Conservation (phyloP, 2,113 vertebrate species). For the Falcunculus frontatus region DNA sequence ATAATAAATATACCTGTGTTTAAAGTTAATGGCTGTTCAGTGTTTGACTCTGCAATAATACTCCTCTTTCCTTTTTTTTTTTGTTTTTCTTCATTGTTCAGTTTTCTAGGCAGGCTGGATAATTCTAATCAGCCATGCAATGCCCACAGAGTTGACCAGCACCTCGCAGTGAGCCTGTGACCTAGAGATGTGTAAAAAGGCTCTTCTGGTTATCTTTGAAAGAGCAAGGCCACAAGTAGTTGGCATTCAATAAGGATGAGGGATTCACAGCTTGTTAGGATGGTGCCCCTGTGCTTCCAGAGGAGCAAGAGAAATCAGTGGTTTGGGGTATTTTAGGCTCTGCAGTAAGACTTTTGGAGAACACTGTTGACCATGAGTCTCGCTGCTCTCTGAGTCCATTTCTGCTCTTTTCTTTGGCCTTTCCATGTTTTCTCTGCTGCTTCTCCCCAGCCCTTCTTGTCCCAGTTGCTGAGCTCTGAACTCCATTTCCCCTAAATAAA, state of each 20-base stretch:
- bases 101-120: not conserved
- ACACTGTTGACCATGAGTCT: rapidly evolving
- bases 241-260: not conserved
- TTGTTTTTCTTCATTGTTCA: not conserved
- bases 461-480: rapidly evolving
- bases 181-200: not conserved
- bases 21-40: not conserved
- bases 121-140: not conserved
- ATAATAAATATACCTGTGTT: not conserved
- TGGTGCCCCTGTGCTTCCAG: not conserved
- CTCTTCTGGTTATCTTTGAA: not conserved
- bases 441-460: not conserved
- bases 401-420: not conserved
- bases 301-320: not conserved
- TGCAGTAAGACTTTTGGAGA: not conserved
- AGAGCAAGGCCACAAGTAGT: not conserved
- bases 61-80: not conserved
- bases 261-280: not conserved
- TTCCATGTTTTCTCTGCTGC: not conserved
- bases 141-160: not conserved
- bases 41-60: not conserved
- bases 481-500: not conserved
- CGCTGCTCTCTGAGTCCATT: not conserved
- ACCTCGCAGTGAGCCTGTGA: not conserved
- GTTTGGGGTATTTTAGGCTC: not conserved